Base-by-base conservation (phyloP, 2,888 invertebrate species). In the Adelphocoris suturalis region DNA sequence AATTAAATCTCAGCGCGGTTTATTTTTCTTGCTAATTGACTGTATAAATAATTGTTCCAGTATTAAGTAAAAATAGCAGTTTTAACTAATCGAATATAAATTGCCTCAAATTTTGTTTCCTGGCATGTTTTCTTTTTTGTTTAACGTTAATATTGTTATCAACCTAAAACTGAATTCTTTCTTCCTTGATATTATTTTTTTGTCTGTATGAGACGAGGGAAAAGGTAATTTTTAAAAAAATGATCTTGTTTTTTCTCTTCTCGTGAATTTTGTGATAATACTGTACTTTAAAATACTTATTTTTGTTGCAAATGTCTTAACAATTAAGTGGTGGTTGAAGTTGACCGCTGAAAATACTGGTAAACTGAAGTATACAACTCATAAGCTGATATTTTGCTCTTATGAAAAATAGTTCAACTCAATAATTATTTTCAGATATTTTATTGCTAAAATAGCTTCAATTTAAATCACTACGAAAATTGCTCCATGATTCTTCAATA, bases 31-130 rank as follows among this genome's bases (percentile, higher is more conserved):
- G 68, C 86, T 75, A 46, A 37, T 86, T 19, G 86, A 86, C 86
- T 86, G 86, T 61, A 52, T 55, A 52, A 37, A 27, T 84, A 28
- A 19, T 88, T 52, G 88, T 88, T 88, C 76, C 88, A 88, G 88
- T 88, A 88, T 88, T 88, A 88, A 82, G 27, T 68, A 68, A 68
- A 86, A 75, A 57, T 19, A 68, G 61, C 28, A 55, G 84, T 55
- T 23, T 13, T 46, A 52, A 81, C 47, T 19, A 84, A 84, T 23
- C 47, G 47, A 48, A 16, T 68, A 12, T 23, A 47, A 78, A 78
- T 78, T 82, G n/a, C 27, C 52, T 82, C 82, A 61, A 85, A 82
- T 47, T 82, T 52, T 23, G 68, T 68, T 68, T 23, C 68, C 68
- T 61, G 61, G n/a, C 61, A 61, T 19, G 16, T 52, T 52, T 37